phyloP scores from a whole-genome alignment of 2,888 invertebrate species.

The Heliconius sara region DNA sequence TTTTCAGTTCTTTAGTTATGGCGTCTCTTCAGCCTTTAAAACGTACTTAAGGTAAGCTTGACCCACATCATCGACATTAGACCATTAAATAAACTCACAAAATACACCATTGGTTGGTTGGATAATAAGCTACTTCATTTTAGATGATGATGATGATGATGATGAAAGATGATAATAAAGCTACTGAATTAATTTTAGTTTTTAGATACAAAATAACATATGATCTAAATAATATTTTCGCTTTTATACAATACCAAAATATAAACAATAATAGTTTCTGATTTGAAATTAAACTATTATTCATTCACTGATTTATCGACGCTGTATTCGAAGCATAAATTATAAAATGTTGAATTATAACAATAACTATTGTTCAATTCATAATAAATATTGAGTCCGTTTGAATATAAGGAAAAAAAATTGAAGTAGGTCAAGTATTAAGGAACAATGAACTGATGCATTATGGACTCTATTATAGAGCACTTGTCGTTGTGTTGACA shows the following conservation, averaged over 20 bases:
- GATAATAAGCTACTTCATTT: too few relatives aligned
- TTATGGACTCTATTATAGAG: conserved; percentile 30
- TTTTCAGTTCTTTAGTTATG: too few relatives aligned
- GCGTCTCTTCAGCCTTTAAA: too few relatives aligned
- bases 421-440: conserved; percentile 34
- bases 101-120: too few relatives aligned
- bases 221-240: background rate
- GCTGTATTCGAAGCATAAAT: background rate
- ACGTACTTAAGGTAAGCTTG: too few relatives aligned
- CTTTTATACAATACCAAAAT: background rate
- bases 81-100: too few relatives aligned
- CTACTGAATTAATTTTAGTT: too few relatives aligned
- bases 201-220: background rate
- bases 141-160: too few relatives aligned
- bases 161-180: too few relatives aligned
- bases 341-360: background rate
- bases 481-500: conserved; percentile 24
- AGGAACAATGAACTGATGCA: conserved; percentile 34
- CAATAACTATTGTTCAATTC: background rate
- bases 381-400: background rate
- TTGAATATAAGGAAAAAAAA: conserved; percentile 15
- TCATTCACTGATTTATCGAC: background rate
- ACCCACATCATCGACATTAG: too few relatives aligned
- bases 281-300: background rate
- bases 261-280: background rate